Percentiles rank a stretch among this genome's conserved stretches.
Evolutionary conservation across 2,797 vertebrate species (phyloP).

Genomic region (Masticophis lateralis): DNA sequence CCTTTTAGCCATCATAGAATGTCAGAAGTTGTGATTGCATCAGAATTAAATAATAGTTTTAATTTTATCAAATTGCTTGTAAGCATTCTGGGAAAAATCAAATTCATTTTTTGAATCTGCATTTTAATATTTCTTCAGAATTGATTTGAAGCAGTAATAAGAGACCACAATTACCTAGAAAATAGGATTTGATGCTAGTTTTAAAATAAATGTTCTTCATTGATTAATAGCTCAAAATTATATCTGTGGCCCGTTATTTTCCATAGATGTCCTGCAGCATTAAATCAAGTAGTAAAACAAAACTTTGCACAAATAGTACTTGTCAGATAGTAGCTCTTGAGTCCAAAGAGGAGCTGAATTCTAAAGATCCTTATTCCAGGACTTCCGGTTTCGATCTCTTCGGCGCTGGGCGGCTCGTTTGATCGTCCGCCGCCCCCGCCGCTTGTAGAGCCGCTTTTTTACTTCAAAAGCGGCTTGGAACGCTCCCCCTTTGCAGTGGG

Average conservation of each 20-base stretch:
- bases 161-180: background rate
- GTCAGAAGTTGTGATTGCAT: background rate
- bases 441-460: no score
- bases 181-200: background rate
- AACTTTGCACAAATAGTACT: background rate
- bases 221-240: background rate
- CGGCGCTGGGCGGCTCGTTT: no score
- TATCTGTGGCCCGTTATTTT: background rate
- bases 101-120: background rate
- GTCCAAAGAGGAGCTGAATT: background rate
- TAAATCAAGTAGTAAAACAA: background rate
- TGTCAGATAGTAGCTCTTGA: background rate
- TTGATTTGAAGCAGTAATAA: background rate
- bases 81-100: background rate
- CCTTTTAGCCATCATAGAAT: background rate
- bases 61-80: background rate
- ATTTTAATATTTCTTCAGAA: background rate
- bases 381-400: no score
- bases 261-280: background rate
- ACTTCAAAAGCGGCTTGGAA: no score
- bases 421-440: no score
- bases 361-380: background rate
- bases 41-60: background rate
- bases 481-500: no score
- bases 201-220: background rate